Evolutionary conservation across 2,113 vertebrate species (phyloP).

Genomic region (Cephalopterus ornatus): DNA sequence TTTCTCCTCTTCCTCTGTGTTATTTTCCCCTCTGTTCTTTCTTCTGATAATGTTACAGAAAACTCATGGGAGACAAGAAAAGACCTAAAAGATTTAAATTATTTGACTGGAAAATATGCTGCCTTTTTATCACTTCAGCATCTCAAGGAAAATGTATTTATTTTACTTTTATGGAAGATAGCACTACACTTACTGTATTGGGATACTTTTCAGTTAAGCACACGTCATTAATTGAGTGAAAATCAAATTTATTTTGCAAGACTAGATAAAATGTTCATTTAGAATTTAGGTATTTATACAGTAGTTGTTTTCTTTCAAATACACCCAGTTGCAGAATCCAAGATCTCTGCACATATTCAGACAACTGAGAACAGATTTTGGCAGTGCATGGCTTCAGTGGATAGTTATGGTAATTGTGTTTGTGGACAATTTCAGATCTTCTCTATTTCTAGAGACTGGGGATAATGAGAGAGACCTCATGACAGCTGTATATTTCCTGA

Average conservation of each 20-base stretch:
- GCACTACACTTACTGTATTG: neutral
- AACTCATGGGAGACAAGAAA: slow-evolving; percentile 27
- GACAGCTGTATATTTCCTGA: neutral
- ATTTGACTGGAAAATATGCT: slow-evolving; percentile 43
- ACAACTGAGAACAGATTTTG: neutral
- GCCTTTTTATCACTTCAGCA: slow-evolving; percentile 31
- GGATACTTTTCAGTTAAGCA: slow-evolving; percentile 11
- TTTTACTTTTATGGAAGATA: slow-evolving; percentile 36
- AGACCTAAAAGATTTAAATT: slow-evolving; percentile 55
- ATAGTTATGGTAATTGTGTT: neutral
- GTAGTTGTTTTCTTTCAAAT: neutral
- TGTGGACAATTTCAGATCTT: neutral
- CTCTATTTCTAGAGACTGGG: neutral
- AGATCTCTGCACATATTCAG: neutral
- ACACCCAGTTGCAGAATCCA: neutral
- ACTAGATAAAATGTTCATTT: neutral
- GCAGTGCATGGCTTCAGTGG: neutral
- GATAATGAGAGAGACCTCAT: neutral
- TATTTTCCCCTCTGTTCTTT: slow-evolving; percentile 39
- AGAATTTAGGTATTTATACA: neutral
- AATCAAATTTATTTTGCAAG: neutral
- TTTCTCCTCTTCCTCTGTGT: slow-evolving; percentile 42
- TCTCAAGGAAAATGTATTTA: neutral
- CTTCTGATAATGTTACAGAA: slow-evolving; percentile 35
- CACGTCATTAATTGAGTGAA: neutral